Conservation (phyloP, 2,888 invertebrate genomes). For the Noctua janthe region DNA sequence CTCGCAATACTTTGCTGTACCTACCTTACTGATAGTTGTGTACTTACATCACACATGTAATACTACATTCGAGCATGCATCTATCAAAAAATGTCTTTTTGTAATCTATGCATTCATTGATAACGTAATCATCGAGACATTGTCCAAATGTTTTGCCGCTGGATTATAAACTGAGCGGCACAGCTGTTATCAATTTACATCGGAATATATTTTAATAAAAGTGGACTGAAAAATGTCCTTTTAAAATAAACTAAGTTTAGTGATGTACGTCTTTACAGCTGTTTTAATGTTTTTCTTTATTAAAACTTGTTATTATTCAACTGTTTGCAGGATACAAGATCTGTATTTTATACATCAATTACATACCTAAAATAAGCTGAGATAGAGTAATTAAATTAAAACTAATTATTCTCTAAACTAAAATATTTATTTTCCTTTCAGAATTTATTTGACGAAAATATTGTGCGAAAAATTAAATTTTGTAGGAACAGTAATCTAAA, state of each 20-base stretch:
- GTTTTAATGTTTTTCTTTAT: neutral
- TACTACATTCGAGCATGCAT: neutral
- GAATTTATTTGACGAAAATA: neutral
- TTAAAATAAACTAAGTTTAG: neutral
- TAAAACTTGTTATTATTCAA: neutral
- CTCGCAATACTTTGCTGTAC: constrained; percentile 65
- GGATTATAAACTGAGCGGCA: neutral
- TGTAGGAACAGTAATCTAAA: neutral
- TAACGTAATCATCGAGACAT: constrained; percentile 4
- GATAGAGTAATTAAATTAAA: constrained; percentile 33
- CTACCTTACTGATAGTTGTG: constrained; percentile 9
- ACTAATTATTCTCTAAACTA: neutral
- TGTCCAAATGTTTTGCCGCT: neutral
- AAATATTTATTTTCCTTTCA: neutral
- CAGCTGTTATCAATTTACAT: constrained; percentile 37
- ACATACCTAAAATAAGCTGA: neutral
- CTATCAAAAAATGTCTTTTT: neutral
- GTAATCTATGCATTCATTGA: constrained; percentile 28
- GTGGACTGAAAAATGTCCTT: neutral
- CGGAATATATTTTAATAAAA: neutral
- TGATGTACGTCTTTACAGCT: neutral
- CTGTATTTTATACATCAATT: neutral
- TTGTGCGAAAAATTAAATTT: neutral
- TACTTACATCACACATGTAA: constrained; percentile 3
- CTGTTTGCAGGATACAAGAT: neutral